Evolutionary conservation across 2,113 vertebrate genomes (phyloP).

Genomic region (Labrus mixtus): DNA sequence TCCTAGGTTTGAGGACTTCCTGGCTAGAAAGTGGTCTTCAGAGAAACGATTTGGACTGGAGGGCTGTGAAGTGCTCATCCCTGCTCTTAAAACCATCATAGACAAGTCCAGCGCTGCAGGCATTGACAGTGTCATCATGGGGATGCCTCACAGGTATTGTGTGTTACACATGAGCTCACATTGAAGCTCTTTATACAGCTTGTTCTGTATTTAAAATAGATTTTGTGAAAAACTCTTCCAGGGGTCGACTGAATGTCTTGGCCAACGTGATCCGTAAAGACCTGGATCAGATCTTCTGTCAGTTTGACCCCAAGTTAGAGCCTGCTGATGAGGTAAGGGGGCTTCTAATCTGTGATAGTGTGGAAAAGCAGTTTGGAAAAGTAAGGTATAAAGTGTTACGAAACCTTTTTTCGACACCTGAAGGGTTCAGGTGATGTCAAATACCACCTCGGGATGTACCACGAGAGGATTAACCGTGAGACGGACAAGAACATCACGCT

Average conservation of each 20-base stretch:
- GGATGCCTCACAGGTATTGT: conserved; percentile 94
- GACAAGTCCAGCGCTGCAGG: conserved; percentile 91
- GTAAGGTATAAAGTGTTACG: background rate
- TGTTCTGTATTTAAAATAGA: background rate
- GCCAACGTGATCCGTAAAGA: conserved; percentile 95
- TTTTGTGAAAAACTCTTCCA: conserved; percentile 56
- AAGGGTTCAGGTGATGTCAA: conserved; percentile 93
- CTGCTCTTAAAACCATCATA: conserved; percentile 93
- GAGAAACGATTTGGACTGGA: conserved; percentile 96
- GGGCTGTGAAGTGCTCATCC: conserved; percentile 92
- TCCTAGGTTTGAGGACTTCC: conserved; percentile 92
- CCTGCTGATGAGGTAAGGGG: conserved; percentile 89
- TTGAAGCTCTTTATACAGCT: background rate
- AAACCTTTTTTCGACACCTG: background rate
- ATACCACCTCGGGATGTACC: conserved; percentile 95
- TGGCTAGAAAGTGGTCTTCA: conserved; percentile 93
- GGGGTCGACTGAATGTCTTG: conserved; percentile 92
- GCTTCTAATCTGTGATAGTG: background rate
- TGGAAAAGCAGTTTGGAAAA: background rate
- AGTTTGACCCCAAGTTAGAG: conserved; percentile 94
- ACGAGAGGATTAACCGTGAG: conserved; percentile 91
- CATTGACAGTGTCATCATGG: conserved; percentile 93
- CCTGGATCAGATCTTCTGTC: conserved; percentile 95
- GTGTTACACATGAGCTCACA: background rate
- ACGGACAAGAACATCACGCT: conserved; percentile 91